Evolutionary conservation across 2,888 invertebrate species (phyloP), one percentile per base, ranked within the genome.

Genomic region (Xestia c-nigrum): DNA sequence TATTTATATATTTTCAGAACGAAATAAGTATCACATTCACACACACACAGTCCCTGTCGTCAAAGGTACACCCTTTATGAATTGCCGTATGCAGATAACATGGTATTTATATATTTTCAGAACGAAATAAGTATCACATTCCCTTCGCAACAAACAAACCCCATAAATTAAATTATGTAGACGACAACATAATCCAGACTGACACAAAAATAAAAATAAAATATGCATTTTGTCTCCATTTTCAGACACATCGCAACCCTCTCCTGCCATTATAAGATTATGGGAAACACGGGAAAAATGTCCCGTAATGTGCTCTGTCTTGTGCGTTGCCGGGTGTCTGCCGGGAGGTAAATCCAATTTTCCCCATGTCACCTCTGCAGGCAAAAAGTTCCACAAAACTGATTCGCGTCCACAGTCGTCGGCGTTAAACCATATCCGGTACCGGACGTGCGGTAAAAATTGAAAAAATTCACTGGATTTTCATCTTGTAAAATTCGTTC

Each of bases 281-380:
- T 21, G 21, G 47, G 38, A 59, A 59, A 71, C 38, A 9, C 47
- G 50, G 14, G 10, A 69, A 65, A 76, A 73, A 67, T 59, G 69
- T 73, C 66, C 63, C 19, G 40, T 68, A 76, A 76, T 84, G 24
- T 78, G 82, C 74, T 66, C 65, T 77, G 66, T 71, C 63, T 71
- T 79, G 47, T 72, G 65, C 38, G 47, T n/a, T 14, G 64, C 16
- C 16, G 59, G 19, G n/a, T n/a, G 64, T 63, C 74, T 64, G 66
- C 47, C 63, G 21, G 31, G 68, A 73, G 71, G 69, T 83, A 76
- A 86, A 86, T 84, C 84, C 74, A 76, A 84, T 86, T 86, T 86
- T 21, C 59, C 57, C 65, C 66, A 52, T 76, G 84, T 86, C 86
- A 76, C 72, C 80, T 70, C 46, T 12, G 38, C 71, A 71, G 68